phyloP scores from a whole-genome alignment of 2,888 invertebrate species.

The Pecten maximus region DNA sequence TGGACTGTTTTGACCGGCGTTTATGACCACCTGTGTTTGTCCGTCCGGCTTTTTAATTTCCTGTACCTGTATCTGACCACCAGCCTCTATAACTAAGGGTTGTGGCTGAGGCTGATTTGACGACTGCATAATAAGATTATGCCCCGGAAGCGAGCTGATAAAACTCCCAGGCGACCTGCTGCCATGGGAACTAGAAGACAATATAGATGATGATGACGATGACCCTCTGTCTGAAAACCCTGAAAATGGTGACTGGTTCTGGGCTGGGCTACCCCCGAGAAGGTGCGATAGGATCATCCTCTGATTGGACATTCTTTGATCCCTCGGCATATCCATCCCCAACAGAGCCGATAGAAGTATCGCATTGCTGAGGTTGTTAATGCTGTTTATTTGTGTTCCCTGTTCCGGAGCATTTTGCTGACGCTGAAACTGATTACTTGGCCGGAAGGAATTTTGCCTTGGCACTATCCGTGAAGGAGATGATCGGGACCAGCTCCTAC shows the following conservation, averaged over 20 bases:
- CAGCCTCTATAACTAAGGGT: not conserved
- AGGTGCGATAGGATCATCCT: not conserved
- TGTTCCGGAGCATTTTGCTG: not conserved
- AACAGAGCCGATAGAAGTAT: not conserved
- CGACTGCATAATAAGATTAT: not conserved
- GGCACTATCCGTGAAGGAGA: not conserved
- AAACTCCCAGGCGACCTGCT: not conserved
- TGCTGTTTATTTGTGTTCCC: not conserved
- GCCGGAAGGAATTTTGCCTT: not conserved
- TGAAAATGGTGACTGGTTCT: not conserved
- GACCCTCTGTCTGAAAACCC: not conserved
- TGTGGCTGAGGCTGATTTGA: not conserved
- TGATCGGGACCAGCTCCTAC: not conserved
- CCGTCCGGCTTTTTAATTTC: not conserved
- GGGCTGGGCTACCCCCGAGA: not conserved
- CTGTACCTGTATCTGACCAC: constrained; percentile 8
- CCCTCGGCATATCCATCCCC: not conserved
- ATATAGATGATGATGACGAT: not conserved
- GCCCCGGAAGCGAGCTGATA: not conserved
- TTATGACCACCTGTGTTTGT: not conserved
- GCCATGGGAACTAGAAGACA: not conserved
- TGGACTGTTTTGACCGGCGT: not conserved
- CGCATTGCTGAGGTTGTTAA: not conserved
- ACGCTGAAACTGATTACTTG: not conserved
- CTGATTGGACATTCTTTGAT: not conserved